Percentiles rank a stretch among this genome's conserved stretches.
Evolutionary conservation across 2,888 invertebrate genomes (phyloP).

Genomic region (Labia minor): DNA sequence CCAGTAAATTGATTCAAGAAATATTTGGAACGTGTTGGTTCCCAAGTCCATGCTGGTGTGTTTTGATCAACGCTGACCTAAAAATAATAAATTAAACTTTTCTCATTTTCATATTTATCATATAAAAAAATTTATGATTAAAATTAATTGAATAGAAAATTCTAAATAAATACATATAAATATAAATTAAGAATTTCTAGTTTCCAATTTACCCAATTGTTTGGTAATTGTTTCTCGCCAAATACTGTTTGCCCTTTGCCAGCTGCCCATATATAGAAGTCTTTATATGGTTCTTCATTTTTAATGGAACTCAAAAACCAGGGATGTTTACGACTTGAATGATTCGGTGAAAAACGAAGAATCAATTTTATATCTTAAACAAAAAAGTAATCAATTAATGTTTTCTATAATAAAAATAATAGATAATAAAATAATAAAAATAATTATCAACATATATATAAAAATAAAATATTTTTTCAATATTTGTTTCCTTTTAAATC

Average conservation of each 20-base stretch:
- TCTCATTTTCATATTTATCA: no score
- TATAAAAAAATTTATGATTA: no score
- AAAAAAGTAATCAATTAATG: conserved; percentile 16
- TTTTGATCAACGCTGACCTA: conserved; percentile 43
- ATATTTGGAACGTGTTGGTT: conserved; percentile 50
- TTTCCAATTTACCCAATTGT: conserved; percentile 57
- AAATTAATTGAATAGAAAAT: no score
- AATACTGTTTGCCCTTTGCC: conserved; percentile 34
- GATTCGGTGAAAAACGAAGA: conserved; percentile 65
- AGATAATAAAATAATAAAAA: no score
- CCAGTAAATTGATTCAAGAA: conserved; percentile 67
- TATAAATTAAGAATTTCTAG: no score
- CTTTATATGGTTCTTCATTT: conserved; percentile 46
- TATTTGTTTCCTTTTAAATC: no score
- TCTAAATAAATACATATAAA: no score
- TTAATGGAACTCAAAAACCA: conserved; percentile 61
- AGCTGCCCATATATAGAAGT: conserved; percentile 70
- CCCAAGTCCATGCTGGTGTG: conserved; percentile 58
- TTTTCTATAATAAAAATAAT: no score
- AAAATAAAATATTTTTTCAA: background rate
- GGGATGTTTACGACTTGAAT: conserved; percentile 51
- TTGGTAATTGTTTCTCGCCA: conserved; percentile 43
- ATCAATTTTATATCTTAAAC: conserved; percentile 47
- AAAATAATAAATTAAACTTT: conserved; percentile 20
- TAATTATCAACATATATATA: conserved; percentile 3